These are phyloP conservation scores for Datnioides undecimradiatus DNA, from an alignment of 2,113 vertebrate genomes.

Conservation along the genomic window DNA sequence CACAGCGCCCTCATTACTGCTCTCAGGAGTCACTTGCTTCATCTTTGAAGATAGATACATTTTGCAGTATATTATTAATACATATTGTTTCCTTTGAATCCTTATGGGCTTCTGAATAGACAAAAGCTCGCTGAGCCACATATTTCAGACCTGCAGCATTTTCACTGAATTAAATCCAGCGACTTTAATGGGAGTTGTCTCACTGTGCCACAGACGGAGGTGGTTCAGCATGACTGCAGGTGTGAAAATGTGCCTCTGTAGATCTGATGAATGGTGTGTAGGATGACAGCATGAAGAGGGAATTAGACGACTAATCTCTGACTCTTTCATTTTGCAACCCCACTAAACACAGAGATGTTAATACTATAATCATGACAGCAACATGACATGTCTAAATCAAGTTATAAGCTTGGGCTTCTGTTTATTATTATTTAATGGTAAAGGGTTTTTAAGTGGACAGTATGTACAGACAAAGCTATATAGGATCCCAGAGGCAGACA, in stretches of 20 bases:
- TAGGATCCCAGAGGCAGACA: slow-evolving; percentile 3
- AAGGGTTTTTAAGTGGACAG: slow-evolving; percentile 36
- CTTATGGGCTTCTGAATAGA: slow-evolving; percentile 39
- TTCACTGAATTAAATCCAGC: slow-evolving; percentile 25
- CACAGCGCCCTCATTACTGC: slow-evolving; percentile 68
- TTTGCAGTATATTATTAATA: slow-evolving; percentile 69
- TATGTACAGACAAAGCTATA: slow-evolving; percentile 2
- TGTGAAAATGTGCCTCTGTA: slow-evolving; percentile 19
- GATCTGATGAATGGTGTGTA: slow-evolving; percentile 18
- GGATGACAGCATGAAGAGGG: neutral
- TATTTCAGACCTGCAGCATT: slow-evolving; percentile 39
- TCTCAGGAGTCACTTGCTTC: slow-evolving; percentile 59
- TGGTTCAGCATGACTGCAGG: slow-evolving; percentile 30
- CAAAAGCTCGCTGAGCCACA: slow-evolving; percentile 19
- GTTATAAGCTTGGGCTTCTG: neutral
- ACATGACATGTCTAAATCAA: neutral
- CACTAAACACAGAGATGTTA: neutral
- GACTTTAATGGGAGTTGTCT: slow-evolving; percentile 22
- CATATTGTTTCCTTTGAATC: slow-evolving; percentile 68
- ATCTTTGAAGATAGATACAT: slow-evolving; percentile 66
- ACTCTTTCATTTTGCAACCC: neutral
- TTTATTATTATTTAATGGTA: slow-evolving; percentile 32
- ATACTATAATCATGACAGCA: neutral
- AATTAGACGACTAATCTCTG: slow-evolving; percentile 11
- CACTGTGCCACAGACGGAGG: neutral